Evolutionary conservation across 2,113 vertebrate genomes (phyloP), one percentile per base, ranked within the genome.

Genomic region (Osmerus mordax): DNA sequence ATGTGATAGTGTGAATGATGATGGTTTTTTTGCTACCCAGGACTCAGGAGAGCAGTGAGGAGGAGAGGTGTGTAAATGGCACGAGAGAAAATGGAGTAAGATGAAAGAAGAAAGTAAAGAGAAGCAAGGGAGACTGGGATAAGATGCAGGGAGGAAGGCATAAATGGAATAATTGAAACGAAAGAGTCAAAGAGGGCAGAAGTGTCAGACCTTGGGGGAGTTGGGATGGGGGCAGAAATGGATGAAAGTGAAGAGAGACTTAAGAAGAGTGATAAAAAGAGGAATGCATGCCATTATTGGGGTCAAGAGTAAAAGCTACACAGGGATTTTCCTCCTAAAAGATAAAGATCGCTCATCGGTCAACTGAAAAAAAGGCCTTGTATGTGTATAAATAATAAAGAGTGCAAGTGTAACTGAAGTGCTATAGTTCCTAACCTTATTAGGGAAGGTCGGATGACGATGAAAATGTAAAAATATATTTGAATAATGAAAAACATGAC

Each of bases 201-300:
- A 47, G 41, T 47, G 41, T 47, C 41, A 47, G 41, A 47, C 41
- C 9, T 11, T 47, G 8, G 41, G 41, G 41, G 41, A 47, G 41
- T 47, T 47, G 41, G 9, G 41, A 47, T 47, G 41, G 6, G 41
- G 41, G 0, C 41, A 47, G 56, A 7, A 21, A 11, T 19, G 56
- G 56, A 58, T 18, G 56, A 58, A 21, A 58, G 56, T 51, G 55
- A 60, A 71, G 19, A 61, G 62, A 55, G 65, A 60, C 65, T 55
- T 58, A 67, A 41, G 62, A 70, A 51, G 71, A 15, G 7, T n/a
- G 61, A 28, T 29, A 72, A 68, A 56, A 32, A 60, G 53, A 71
- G 16, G 28, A 18, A n/a, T 58, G 18, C 67, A 66, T 54, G 41
- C 41, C 9, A 47, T 47, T 47, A 47, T 47, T 11, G 41, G 41